These are phyloP conservation scores for Choreutis nemorana DNA, from an alignment of 2,888 invertebrate genomes.

Conservation along the genomic window DNA sequence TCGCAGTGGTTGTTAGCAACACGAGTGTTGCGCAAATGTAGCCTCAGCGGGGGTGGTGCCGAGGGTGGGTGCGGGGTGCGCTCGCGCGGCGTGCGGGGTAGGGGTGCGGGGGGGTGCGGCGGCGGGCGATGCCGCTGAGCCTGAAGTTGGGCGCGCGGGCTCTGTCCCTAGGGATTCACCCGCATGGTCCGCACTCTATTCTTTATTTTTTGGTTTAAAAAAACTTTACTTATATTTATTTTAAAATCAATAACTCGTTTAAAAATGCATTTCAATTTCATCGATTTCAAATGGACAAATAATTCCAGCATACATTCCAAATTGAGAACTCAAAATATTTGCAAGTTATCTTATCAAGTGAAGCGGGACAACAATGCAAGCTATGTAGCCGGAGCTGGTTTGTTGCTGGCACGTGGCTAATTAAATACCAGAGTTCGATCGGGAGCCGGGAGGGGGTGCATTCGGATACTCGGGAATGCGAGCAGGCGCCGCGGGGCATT, in stretches of 20 bases:
- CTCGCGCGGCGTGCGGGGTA: constrained; percentile 24
- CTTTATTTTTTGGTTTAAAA: constrained; percentile 1
- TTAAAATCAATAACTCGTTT: too few relatives aligned
- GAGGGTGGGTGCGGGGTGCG: constrained; percentile 17
- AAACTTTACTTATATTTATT: neutral
- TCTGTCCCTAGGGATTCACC: constrained; percentile 45
- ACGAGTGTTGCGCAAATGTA: constrained; percentile 65
- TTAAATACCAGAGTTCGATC: constrained; percentile 55
- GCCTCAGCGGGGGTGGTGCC: constrained; percentile 50
- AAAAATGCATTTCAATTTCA: too few relatives aligned
- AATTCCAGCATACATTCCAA: constrained; percentile 18
- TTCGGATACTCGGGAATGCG: constrained; percentile 39
- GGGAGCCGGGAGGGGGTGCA: constrained; percentile 33
- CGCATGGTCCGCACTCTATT: constrained; percentile 43
- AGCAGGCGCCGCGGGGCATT: constrained; percentile 23
- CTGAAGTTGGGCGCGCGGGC: constrained; percentile 65
- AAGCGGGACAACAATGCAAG: constrained; percentile 41
- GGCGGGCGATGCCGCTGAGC: constrained; percentile 46
- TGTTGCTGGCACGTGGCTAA: constrained; percentile 55
- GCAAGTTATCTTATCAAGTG: constrained; percentile 42
- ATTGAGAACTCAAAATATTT: constrained; percentile 26
- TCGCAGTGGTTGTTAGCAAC: constrained; percentile 60
- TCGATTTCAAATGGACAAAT: too few relatives aligned
- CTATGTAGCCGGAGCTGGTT: constrained; percentile 33
- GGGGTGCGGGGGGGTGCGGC: constrained; percentile 16